Evolutionary conservation across 2,113 vertebrate species (phyloP).

Genomic region (Callopanchax toddi): DNA sequence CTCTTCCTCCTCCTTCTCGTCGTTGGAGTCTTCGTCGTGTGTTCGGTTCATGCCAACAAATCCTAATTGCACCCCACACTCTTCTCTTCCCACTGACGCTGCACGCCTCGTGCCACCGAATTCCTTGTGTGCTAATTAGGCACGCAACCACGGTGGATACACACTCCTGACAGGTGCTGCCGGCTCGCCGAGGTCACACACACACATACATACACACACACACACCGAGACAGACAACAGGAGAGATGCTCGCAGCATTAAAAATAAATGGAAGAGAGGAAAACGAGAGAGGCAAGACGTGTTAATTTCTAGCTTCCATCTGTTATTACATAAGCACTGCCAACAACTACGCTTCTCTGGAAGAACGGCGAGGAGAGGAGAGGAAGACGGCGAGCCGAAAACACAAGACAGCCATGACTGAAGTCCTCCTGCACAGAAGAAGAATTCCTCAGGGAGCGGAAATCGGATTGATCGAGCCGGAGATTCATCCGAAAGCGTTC

Average conservation of each 20-base stretch:
- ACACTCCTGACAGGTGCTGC: slow-evolving; percentile 99
- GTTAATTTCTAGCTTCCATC: slow-evolving; percentile 99
- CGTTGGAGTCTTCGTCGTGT: slow-evolving; percentile 50
- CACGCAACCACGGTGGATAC: slow-evolving; percentile 92
- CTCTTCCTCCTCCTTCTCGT: slow-evolving; percentile 57
- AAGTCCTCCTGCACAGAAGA: slow-evolving; percentile 59
- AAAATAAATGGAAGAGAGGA: slow-evolving; percentile 92
- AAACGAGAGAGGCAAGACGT: slow-evolving; percentile 94
- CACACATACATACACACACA: slow-evolving; percentile 68
- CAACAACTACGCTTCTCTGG: slow-evolving; percentile 91
- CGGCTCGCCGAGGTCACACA: slow-evolving; percentile 95
- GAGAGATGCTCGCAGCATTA: slow-evolving; percentile 85
- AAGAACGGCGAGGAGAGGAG: slow-evolving; percentile 50
- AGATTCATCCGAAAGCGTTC: slow-evolving; percentile 14
- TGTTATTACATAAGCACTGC: slow-evolving; percentile 99
- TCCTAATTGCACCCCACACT: slow-evolving; percentile 87
- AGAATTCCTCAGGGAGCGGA: slow-evolving; percentile 50
- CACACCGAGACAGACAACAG: slow-evolving; percentile 38
- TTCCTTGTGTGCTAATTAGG: slow-evolving; percentile 98
- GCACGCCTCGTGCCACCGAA: slow-evolving; percentile 82
- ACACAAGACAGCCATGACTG: slow-evolving; percentile 29
- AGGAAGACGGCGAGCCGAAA: slow-evolving; percentile 41
- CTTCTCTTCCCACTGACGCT: slow-evolving; percentile 85
- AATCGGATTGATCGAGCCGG: slow-evolving; percentile 46
- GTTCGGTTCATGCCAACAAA: slow-evolving; percentile 79